Conservation (phyloP, 2,113 vertebrate genomes). For the Silurus glanis region DNA sequence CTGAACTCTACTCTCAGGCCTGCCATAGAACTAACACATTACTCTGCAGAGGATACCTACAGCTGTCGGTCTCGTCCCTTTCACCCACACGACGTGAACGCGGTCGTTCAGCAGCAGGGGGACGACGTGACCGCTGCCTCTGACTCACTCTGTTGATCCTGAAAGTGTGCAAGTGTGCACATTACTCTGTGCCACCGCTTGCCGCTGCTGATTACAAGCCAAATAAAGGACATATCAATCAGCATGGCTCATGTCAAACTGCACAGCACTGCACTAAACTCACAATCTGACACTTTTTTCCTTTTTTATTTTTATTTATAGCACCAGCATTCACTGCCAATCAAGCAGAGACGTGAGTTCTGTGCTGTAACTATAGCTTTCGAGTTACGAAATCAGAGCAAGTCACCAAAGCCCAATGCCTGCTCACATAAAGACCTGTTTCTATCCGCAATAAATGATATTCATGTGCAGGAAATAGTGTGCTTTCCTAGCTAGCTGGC, state of each 20-base stretch:
- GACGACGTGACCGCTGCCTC: slow-evolving; percentile 10
- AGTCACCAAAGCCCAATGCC: neutral
- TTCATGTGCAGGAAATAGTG: neutral
- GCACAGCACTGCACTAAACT: neutral
- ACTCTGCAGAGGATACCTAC: neutral
- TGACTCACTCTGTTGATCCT: slow-evolving; percentile 49
- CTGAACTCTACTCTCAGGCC: neutral
- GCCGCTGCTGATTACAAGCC: slow-evolving; percentile 26
- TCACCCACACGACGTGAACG: slow-evolving; percentile 10
- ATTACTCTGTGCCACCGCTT: slow-evolving; percentile 10
- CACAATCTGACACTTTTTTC: neutral
- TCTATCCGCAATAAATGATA: neutral
- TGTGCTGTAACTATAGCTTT: neutral
- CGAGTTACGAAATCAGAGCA: neutral
- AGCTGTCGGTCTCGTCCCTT: slow-evolving; percentile 22
- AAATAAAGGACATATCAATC: slow-evolving; percentile 29
- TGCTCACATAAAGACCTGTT: neutral
- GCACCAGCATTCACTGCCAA: neutral
- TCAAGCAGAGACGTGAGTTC: neutral
- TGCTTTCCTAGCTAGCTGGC: neutral
- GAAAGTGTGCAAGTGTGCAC: neutral
- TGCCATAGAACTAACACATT: slow-evolving; percentile 8
- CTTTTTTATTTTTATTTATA: slow-evolving; percentile 3
- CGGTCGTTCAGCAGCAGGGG: slow-evolving; percentile 1
- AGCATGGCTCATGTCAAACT: slow-evolving; percentile 19